Percentiles rank a stretch among this genome's conserved stretches.
Conservation (phyloP, 2,113 vertebrate genomes). For the Talpa occidentalis region DNA sequence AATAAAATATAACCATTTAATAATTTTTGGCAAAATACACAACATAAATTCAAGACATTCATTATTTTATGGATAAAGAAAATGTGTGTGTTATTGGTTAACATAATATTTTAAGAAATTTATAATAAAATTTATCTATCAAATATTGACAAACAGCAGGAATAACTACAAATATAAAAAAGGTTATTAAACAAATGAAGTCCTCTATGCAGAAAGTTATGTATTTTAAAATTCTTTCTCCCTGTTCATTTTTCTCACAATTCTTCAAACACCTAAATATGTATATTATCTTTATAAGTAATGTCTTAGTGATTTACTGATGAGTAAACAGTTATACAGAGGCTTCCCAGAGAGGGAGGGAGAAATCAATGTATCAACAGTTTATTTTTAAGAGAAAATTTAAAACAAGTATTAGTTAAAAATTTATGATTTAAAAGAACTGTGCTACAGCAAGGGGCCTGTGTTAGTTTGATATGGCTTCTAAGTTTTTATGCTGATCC, state of each 20-base stretch:
- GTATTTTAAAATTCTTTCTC: slow-evolving; percentile 30
- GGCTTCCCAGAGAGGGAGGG: background rate
- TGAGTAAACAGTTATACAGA: background rate
- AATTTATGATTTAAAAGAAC: slow-evolving; percentile 4
- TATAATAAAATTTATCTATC: slow-evolving; percentile 48
- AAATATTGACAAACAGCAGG: slow-evolving; percentile 19
- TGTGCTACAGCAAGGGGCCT: background rate
- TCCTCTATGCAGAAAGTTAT: slow-evolving; percentile 20
- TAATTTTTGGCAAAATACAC: background rate
- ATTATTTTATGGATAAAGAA: slow-evolving; percentile 7
- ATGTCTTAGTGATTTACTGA: background rate
- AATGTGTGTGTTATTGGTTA: background rate
- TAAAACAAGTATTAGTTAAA: slow-evolving; percentile 31
- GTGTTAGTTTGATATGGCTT: background rate
- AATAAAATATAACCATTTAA: slow-evolving; percentile 29
- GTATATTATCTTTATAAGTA: background rate
- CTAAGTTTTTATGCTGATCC: slow-evolving; percentile 6
- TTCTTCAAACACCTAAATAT: background rate
- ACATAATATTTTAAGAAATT: background rate
- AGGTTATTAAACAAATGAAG: slow-evolving; percentile 28
- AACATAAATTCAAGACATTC: slow-evolving; percentile 1
- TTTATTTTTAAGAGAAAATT: background rate
- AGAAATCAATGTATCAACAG: slow-evolving; percentile 36
- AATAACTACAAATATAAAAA: slow-evolving; percentile 28
- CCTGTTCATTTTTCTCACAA: background rate